These are phyloP conservation scores for Podiceps cristatus DNA, from an alignment of 2,113 vertebrate genomes.

Conservation along the genomic window DNA sequence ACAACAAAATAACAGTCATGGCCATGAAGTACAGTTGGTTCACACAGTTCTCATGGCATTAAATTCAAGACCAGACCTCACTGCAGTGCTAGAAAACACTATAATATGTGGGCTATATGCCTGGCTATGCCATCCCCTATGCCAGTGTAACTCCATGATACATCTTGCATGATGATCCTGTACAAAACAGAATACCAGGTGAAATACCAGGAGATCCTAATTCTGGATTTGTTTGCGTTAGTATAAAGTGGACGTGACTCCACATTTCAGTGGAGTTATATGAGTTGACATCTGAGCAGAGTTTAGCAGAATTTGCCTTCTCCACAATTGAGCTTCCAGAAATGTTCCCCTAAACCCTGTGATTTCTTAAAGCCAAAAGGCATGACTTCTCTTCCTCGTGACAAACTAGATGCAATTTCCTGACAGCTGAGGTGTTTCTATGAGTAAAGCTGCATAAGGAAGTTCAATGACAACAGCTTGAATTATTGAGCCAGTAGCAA, in stretches of 20 bases:
- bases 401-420: not conserved
- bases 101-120: not conserved
- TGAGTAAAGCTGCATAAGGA: not conserved
- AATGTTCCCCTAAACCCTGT: not conserved
- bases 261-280: too few relatives aligned
- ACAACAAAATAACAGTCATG: not conserved
- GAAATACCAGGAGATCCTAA: not conserved
- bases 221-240: not conserved
- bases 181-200: not conserved
- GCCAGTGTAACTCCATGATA: fast-evolving
- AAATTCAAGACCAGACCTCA: not conserved
- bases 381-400: not conserved
- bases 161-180: not conserved
- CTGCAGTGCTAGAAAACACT: not conserved
- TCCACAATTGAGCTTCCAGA: not conserved
- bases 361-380: not conserved
- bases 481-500: not conserved
- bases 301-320: not conserved
- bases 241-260: not conserved
- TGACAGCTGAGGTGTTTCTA: not conserved
- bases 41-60: not conserved
- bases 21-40: not conserved
- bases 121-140: not conserved
- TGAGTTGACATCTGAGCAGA: not conserved
- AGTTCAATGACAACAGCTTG: not conserved